phyloP scores from a whole-genome alignment of 1,140 invertebrate genomes.

The Adelges cooleyi region DNA sequence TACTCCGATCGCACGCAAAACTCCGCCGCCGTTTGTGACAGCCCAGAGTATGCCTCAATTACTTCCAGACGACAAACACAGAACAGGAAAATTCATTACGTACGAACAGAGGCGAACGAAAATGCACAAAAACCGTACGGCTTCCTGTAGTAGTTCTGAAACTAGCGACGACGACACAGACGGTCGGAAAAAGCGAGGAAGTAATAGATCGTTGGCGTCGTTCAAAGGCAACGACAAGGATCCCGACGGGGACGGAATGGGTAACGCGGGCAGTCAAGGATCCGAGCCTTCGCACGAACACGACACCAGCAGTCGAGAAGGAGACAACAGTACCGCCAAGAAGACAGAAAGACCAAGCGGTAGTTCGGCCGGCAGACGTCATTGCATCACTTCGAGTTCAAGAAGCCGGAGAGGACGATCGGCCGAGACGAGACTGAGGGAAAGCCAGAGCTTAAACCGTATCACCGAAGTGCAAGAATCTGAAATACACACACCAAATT shows the following conservation, averaged over 20 bases:
- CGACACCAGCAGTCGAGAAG: conserved; percentile 14
- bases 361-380: conserved; percentile 25
- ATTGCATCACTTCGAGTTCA: conserved; percentile 34
- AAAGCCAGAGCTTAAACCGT: conserved; percentile 67
- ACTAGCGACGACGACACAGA: conserved; percentile 84
- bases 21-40: conserved; percentile 8
- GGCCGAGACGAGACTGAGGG: conserved; percentile 56
- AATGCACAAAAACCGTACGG: conserved; percentile 63
- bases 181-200: conserved; percentile 56
- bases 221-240: conserved; percentile 40
- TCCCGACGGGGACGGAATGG: conserved; percentile 43
- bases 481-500: conserved; percentile 35
- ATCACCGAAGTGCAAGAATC: conserved; percentile 67
- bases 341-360: conserved; percentile 33
- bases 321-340: conserved; percentile 1
- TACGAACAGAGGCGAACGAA: conserved; percentile 29
- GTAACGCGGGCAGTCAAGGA: conserved; percentile 33
- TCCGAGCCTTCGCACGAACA: conserved; percentile 26
- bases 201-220: conserved; percentile 32
- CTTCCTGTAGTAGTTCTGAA: conserved; percentile 79
- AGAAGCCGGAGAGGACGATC: conserved; percentile 46
- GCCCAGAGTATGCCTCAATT: conserved; percentile 40
- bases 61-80: conserved; percentile 58
- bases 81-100: conserved; percentile 43
- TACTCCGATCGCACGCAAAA: conserved; percentile 36